phyloP scores from a whole-genome alignment of 2,113 vertebrate species.

The Zingel zingel region DNA sequence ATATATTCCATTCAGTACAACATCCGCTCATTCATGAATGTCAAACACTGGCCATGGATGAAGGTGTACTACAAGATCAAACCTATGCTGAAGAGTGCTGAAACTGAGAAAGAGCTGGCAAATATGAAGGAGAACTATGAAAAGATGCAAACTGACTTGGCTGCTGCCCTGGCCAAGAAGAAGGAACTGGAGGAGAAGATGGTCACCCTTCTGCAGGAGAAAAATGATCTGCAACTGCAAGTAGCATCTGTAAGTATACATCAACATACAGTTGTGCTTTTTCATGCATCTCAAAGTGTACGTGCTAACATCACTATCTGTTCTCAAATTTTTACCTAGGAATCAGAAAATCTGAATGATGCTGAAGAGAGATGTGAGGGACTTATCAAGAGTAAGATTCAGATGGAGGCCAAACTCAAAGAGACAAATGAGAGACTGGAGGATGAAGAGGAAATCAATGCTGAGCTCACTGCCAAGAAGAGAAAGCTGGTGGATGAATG shows the following conservation, averaged over 20 bases:
- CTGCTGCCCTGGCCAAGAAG: slow-evolving; percentile 67
- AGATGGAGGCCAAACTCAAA: slow-evolving; percentile 74
- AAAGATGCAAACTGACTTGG: slow-evolving; percentile 67
- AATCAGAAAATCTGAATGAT: slow-evolving; percentile 72
- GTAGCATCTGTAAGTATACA: slow-evolving; percentile 61
- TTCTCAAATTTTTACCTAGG: slow-evolving; percentile 39
- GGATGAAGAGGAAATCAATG: slow-evolving; percentile 86
- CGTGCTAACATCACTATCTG: background rate
- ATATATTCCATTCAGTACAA: slow-evolving; percentile 73
- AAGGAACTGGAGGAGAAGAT: slow-evolving; percentile 74
- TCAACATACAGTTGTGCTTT: background rate
- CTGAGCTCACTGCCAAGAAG: slow-evolving; percentile 87
- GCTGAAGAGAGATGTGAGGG: slow-evolving; percentile 77
- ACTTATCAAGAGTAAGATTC: slow-evolving; percentile 77
- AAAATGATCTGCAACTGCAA: slow-evolving; percentile 70
- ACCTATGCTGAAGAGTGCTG: slow-evolving; percentile 73
- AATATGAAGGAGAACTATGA: slow-evolving; percentile 74
- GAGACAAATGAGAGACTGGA: slow-evolving; percentile 89
- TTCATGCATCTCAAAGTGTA: background rate
- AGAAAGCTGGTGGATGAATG: slow-evolving; percentile 89
- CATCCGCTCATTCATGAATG: slow-evolving; percentile 76
- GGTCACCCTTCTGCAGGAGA: slow-evolving; percentile 73
- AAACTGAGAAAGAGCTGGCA: slow-evolving; percentile 66
- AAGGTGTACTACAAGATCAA: slow-evolving; percentile 80
- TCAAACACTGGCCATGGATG: slow-evolving; percentile 79